A percentile compares a stretch with the other conserved stretches of the same genome.
Conservation (phyloP, 2,113 vertebrate genomes). For the Polypterus senegalus region DNA sequence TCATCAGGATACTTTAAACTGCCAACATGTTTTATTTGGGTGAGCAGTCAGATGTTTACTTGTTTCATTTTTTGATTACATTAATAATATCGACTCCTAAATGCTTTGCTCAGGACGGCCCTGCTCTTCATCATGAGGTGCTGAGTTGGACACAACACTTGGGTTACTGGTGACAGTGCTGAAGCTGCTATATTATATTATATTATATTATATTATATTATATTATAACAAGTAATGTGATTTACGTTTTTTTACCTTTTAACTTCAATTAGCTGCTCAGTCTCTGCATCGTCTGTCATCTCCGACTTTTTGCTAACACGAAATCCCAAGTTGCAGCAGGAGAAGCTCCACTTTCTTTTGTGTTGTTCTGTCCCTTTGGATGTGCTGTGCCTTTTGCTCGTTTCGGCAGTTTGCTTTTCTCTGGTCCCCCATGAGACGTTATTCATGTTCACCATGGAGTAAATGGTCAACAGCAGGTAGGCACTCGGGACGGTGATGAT, state of each 20-base stretch:
- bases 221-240: background rate
- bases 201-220: background rate
- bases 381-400: background rate
- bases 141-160: too few species aligned
- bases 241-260: slow-evolving; percentile 17
- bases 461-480: slow-evolving; percentile 49
- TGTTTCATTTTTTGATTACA: too few species aligned
- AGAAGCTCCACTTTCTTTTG: slow-evolving; percentile 24
- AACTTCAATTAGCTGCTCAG: background rate
- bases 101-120: too few species aligned
- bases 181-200: background rate
- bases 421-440: slow-evolving; percentile 53
- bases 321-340: background rate
- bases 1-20: too few species aligned
- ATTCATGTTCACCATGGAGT: slow-evolving; percentile 54
- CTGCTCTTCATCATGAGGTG: too few species aligned
- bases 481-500: slow-evolving; percentile 44
- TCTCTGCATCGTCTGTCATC: background rate
- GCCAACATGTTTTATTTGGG: too few species aligned
- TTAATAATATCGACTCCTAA: too few species aligned
- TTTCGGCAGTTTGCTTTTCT: slow-evolving; percentile 24
- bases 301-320: slow-evolving; percentile 1
- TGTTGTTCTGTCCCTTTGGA: slow-evolving; percentile 11
- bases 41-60: too few species aligned
- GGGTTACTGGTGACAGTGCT: background rate